These are phyloP conservation scores for Gasterosteus nipponicus DNA, from an alignment of 2,113 vertebrate species.

Conservation along the genomic window DNA sequence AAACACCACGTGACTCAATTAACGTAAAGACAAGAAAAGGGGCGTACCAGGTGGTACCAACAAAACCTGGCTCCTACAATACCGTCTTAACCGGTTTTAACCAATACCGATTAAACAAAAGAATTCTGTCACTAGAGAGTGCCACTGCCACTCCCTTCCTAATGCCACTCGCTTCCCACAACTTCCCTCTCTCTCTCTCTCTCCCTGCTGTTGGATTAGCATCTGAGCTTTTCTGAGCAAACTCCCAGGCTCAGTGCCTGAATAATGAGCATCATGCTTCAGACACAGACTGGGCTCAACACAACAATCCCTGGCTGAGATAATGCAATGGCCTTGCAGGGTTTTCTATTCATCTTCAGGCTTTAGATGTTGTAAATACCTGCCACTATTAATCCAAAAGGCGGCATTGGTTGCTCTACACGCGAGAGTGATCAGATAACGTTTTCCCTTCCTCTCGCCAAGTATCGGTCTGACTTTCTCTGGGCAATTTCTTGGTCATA, in stretches of 20 bases:
- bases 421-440: constrained; percentile 19
- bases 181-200: not conserved
- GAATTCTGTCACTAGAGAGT: not conserved
- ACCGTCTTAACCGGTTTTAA: too few species aligned
- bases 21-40: too few species aligned
- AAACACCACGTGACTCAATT: too few species aligned
- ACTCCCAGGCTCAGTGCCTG: constrained; percentile 5
- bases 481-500: constrained; percentile 5
- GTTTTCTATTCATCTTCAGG: constrained; percentile 29
- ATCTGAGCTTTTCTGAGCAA: constrained; percentile 18
- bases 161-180: constrained; percentile 15
- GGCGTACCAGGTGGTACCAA: too few species aligned
- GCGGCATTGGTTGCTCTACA: not conserved
- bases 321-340: constrained; percentile 21
- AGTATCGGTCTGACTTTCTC: constrained; percentile 15
- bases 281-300: constrained; percentile 24
- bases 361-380: constrained; percentile 14
- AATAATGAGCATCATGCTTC: constrained; percentile 30
- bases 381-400: constrained; percentile 9
- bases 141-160: not conserved
- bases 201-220: constrained; percentile 11
- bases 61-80: too few species aligned
- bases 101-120: not conserved
- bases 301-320: constrained; percentile 39
- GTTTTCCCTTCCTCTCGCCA: not conserved